Percentiles rank a stretch among this genome's conserved stretches.
These are phyloP conservation scores for Rafetus swinhoei DNA, from an alignment of 2,113 vertebrate species.

Conservation along the genomic window DNA sequence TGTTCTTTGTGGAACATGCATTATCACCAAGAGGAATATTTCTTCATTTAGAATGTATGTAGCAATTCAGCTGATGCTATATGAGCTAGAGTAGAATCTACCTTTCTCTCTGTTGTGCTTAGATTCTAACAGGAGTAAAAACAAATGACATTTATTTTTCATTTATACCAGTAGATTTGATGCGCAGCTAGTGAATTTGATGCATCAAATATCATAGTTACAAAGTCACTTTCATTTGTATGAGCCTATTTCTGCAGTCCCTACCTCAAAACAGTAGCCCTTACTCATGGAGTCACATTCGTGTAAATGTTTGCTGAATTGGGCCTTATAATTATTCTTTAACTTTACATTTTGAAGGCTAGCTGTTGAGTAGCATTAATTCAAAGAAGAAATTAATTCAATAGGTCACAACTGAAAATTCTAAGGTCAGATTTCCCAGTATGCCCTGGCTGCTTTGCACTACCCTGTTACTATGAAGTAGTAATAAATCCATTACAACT, in stretches of 20 bases:
- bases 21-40: slow-evolving; percentile 57
- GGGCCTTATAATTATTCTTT: accelerated
- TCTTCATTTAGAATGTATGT: slow-evolving; percentile 67
- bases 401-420: neutral
- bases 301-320: accelerated
- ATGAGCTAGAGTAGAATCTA: slow-evolving; percentile 65
- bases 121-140: slow-evolving; percentile 25
- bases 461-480: neutral
- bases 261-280: neutral
- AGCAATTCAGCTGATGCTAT: slow-evolving; percentile 53
- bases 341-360: neutral
- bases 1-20: slow-evolving; percentile 68
- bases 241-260: neutral
- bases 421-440: neutral
- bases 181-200: neutral
- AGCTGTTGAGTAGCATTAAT: neutral
- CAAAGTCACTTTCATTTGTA: neutral
- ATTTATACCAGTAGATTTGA: neutral
- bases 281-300: neutral
- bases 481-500: neutral
- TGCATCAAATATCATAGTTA: neutral
- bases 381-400: neutral
- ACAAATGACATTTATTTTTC: neutral
- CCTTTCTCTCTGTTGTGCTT: slow-evolving; percentile 27
- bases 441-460: neutral